Base-by-base conservation (phyloP, 2,888 invertebrate genomes). In the Bellardia pandia region DNA sequence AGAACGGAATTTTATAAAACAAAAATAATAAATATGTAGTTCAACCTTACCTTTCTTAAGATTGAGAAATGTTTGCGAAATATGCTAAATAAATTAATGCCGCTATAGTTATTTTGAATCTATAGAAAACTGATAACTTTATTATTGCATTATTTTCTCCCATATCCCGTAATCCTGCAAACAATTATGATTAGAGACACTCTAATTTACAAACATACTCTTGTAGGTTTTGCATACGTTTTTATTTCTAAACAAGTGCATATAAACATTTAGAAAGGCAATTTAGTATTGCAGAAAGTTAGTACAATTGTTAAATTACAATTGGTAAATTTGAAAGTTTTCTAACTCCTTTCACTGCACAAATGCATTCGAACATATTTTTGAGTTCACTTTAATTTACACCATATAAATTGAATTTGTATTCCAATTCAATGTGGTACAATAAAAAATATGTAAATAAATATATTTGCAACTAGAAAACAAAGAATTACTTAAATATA, bases 321-420 rank as follows among this genome's bases (percentile, higher is more conserved):
- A 48, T 37, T 62, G 30, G 11, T 6, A 69, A 45, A 40, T 79
- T 76, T 58, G 83, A 83, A 83, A 86, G 83, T 83, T 83, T 79
- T 80, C 76, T 40, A 62, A 60, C 37, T 76, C 66, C 86, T 84
- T 84, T 86, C 86, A 86, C 86, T 75, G 16, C 7, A 56, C 0
- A 23, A 56, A 23, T 51, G 4, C 6, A n/a, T 13, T 14, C 48
- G 14, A 48, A 48, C 48, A 14, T 14, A 5, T 14, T 48, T 48
- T 13, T 11, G 13, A 48, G 4, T 14, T 14, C 11, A 37, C 37
- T 6, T 37, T 37, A 37, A n/a, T 5, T n/a, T 51, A 13, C 3
- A 2, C 51, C 14, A 6, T 37, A 6, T 37, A n/a, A 37, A 6
- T 60, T n/a, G 0, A 11, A 45, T 45, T 45, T 45, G 8, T 1